These are phyloP conservation scores for Trachops cirrhosus DNA, from an alignment of 2,797 vertebrate genomes.

Conservation along the genomic window DNA sequence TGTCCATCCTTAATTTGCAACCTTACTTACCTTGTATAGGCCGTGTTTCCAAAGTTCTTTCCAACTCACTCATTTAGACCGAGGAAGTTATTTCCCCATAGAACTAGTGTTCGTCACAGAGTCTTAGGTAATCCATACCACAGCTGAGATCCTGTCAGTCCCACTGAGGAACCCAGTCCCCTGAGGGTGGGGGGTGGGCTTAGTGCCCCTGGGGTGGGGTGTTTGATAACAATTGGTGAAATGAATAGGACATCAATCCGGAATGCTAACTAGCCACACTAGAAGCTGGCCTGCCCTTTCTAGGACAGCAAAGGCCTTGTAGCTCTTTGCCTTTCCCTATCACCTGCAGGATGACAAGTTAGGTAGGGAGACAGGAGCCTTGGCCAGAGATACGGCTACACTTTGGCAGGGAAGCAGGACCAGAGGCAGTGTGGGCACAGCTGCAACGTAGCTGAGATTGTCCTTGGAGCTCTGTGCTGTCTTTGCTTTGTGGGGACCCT, in stretches of 20 bases:
- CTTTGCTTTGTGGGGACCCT: neutral
- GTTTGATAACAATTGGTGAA: neutral
- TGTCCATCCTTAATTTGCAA: neutral
- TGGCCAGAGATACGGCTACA: neutral
- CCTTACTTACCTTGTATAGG: rapidly evolving
- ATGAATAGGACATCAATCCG: neutral
- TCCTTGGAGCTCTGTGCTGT: neutral
- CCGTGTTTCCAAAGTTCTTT: neutral
- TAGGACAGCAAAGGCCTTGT: neutral
- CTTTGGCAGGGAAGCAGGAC: neutral
- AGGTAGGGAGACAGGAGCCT: neutral
- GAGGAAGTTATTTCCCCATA: neutral
- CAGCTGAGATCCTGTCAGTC: neutral
- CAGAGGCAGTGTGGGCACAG: neutral
- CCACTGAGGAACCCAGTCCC: neutral
- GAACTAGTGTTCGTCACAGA: neutral
- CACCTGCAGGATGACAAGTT: neutral
- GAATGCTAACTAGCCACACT: neutral
- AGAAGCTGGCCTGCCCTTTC: neutral
- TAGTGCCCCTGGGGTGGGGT: too few relatives aligned
- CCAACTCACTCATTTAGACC: neutral
- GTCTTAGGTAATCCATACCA: neutral
- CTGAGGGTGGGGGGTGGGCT: neutral
- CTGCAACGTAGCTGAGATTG: rapidly evolving
- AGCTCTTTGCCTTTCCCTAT: neutral